A percentile compares a stretch with the other conserved stretches of the same genome.
phyloP scores from a whole-genome alignment of 2,797 vertebrate species.

The Dallia pectoralis region DNA sequence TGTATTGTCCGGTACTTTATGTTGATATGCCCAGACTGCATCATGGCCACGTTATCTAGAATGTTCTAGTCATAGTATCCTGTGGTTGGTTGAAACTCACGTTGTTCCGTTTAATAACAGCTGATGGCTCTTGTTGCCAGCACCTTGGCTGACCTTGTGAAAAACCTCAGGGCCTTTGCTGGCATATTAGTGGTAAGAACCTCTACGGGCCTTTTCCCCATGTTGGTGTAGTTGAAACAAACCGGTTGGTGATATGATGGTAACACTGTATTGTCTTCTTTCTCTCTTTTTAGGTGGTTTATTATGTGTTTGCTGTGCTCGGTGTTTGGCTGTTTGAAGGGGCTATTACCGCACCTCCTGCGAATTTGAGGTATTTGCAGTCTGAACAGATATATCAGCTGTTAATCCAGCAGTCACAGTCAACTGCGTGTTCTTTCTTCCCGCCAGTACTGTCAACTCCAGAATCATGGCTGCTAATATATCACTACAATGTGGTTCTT shows the following conservation, averaged over 20 bases:
- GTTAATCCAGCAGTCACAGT: not conserved
- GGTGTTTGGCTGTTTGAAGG: slow-evolving; percentile 75
- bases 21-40: no score
- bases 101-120: slow-evolving; percentile 49
- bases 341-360: slow-evolving; percentile 56
- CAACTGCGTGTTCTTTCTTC: not conserved
- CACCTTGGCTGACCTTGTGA: slow-evolving; percentile 76
- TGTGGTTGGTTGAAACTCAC: not conserved
- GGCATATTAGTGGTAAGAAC: slow-evolving; percentile 80
- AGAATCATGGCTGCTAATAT: slow-evolving; percentile 4
- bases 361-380: slow-evolving; percentile 65
- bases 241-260: not conserved
- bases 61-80: not conserved
- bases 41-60: no score
- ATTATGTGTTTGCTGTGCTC: slow-evolving; percentile 77
- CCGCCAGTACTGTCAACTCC: not conserved
- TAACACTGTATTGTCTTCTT: not conserved
- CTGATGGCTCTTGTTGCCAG: slow-evolving; percentile 77
- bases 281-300: slow-evolving; percentile 67
- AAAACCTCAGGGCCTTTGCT: slow-evolving; percentile 78
- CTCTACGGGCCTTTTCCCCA: not conserved
- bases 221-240: not conserved
- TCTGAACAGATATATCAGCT: not conserved
- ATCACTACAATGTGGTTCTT: slow-evolving; percentile 71
- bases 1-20: no score